Percentiles rank a stretch among this genome's conserved stretches.
Conservation (phyloP, 2,888 invertebrate genomes). For the Diarsia dahlii region DNA sequence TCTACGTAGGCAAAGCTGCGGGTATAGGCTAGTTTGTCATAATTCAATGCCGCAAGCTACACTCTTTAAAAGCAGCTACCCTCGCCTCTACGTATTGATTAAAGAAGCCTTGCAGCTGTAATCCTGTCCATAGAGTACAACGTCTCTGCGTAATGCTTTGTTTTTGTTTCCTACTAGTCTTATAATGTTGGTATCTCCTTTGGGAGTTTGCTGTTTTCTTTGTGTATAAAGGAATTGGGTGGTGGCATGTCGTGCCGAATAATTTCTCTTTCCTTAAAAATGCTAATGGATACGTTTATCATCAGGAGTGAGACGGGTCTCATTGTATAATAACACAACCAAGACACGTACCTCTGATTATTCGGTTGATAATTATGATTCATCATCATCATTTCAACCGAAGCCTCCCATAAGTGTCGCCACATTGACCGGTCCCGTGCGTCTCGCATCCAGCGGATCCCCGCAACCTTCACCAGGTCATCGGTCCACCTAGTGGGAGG, state of each 20-base stretch:
- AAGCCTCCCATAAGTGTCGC: too few relatives aligned
- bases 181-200: constrained; percentile 19
- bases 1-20: too few relatives aligned
- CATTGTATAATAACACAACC: too few relatives aligned
- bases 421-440: too few relatives aligned
- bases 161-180: constrained; percentile 28
- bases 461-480: too few relatives aligned
- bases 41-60: constrained; percentile 15
- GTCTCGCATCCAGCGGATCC: too few relatives aligned
- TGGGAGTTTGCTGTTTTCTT: constrained; percentile 24
- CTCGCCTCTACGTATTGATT: constrained; percentile 52
- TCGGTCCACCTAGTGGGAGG: too few relatives aligned
- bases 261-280: neutral
- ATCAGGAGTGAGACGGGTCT: too few relatives aligned
- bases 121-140: constrained; percentile 39
- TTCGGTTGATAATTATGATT: too few relatives aligned
- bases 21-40: neutral
- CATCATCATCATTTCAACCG: too few relatives aligned
- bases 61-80: neutral
- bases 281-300: too few relatives aligned
- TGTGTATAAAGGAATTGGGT: neutral
- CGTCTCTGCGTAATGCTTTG: constrained; percentile 43
- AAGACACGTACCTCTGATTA: too few relatives aligned
- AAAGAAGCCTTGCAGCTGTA: constrained; percentile 54
- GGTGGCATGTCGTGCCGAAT: neutral